Base-by-base conservation (phyloP, 2,888 invertebrate genomes). In the Tetanocera ferruginea region DNA sequence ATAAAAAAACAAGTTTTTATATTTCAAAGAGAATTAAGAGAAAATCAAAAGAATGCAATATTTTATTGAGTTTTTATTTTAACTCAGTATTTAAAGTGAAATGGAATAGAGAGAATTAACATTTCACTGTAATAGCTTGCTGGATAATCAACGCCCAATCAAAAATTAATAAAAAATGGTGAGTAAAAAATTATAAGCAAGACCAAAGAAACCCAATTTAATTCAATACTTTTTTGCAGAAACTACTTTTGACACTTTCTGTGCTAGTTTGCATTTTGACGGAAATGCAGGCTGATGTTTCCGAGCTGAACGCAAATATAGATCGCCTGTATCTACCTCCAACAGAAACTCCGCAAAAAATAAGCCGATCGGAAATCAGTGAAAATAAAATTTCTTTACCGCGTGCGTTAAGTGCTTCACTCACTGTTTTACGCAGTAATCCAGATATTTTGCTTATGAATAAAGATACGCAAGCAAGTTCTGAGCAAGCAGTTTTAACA, bases 291-390 rank as follows among this genome's bases (percentile, higher is more conserved):
- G 80, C 77, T 19, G 85, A 80, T 69, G 83, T 81, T 51, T 80
- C 83, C 28, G 84, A 83, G 14, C 78, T 81, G 25, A 67, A 3
- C 67, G 23, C 19, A 19, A 67, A 23, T 14, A 14, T 51, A 1
- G 25, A 51, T 23, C 9, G 17, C 25, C 28, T 49, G 0, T 23
- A 23, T 43, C 43, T 14, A 11, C 14, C 69, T 25, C 81, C 85
- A 86, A 19, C 83, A 80, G 51, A 83, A 86, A 71, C 86, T 86
- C 75, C 83, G 85, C 51, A 85, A 85, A 43, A 84, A 82, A 71
- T 80, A 60, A 60, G 57, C 25, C 19, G 25, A 84, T 49, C 86
- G 82, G 0, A 80, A 80, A 60, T 80, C 80, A 34, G 80, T 82
- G 64, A 85, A 82, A 19, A 31, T 23, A 37, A 78, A 81, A 64